Conservation (phyloP, 2,888 invertebrate species). For the Tetheella fluctuosa region DNA sequence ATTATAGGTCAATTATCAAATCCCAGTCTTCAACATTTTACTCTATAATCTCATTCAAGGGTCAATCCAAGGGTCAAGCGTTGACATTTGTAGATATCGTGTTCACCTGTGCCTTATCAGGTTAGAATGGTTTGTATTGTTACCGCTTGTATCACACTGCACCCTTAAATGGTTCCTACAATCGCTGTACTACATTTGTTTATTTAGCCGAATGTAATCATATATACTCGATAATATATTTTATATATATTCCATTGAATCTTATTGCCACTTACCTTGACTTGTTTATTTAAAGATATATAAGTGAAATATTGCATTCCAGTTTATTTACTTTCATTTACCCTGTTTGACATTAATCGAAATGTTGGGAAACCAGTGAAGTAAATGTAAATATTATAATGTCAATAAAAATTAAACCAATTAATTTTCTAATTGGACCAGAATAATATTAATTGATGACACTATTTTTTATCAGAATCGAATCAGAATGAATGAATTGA, state of each 20-base stretch:
- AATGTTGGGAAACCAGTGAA: constrained; percentile 7
- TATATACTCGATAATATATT: not conserved
- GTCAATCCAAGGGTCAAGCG: constrained; percentile 54
- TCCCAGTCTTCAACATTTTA: constrained; percentile 30
- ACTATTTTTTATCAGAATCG: not conserved
- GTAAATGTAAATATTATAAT: constrained; percentile 11
- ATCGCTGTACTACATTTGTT: not conserved
- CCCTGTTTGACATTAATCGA: not conserved
- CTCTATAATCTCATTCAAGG: constrained; percentile 40
- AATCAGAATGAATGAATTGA: not conserved
- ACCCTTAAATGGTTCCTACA: not conserved
- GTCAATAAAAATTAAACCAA: not conserved
- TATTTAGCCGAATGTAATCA: not conserved
- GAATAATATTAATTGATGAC: not conserved
- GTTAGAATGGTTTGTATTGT: constrained; percentile 27
- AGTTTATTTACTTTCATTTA: constrained; percentile 15
- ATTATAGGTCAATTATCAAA: constrained; percentile 11
- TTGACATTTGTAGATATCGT: constrained; percentile 69
- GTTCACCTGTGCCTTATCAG: constrained; percentile 47
- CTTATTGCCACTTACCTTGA: not conserved
- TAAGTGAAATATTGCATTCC: not conserved
- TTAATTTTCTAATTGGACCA: not conserved
- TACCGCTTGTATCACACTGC: constrained; percentile 22
- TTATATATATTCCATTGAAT: not conserved
- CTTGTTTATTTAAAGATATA: not conserved